Evolutionary conservation across 2,888 invertebrate genomes (phyloP).

Genomic region (Volucella zonaria): DNA sequence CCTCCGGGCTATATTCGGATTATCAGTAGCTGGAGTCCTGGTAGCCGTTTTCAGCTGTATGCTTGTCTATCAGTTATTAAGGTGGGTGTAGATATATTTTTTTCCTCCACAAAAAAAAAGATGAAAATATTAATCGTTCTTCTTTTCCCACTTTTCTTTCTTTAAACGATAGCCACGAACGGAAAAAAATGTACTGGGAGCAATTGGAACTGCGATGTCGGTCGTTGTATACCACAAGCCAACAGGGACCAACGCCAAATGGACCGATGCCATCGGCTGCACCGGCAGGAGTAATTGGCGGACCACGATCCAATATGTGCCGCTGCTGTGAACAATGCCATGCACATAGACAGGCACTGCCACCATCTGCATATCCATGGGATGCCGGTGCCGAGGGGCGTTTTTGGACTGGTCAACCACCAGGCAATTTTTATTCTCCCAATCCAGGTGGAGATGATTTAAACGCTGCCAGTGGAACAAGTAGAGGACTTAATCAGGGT

Average conservation of each 20-base stretch:
- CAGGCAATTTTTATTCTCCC: conserved; percentile 92
- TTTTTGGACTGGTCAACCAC: conserved; percentile 84
- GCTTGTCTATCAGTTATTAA: conserved; percentile 94
- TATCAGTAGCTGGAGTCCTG: conserved; percentile 94
- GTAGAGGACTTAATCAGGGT: conserved; percentile 76
- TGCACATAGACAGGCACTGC: conserved; percentile 84
- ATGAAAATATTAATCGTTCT: conserved; percentile 43
- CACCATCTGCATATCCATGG: conserved; percentile 85
- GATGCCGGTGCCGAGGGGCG: conserved; percentile 83
- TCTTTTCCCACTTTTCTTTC: conserved; percentile 12
- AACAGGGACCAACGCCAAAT: conserved; percentile 78
- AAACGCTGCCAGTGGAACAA: conserved; percentile 78
- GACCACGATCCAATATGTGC: conserved; percentile 82
- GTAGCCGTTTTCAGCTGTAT: conserved; percentile 96
- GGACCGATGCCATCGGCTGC: conserved; percentile 80
- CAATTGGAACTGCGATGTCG: conserved; percentile 93
- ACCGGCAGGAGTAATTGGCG: conserved; percentile 81
- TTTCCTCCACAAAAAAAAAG: conserved; percentile 18
- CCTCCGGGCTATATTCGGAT: conserved; percentile 93
- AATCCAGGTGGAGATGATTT: conserved; percentile 87
- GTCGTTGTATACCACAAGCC: conserved; percentile 86
- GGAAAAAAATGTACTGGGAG: conserved; percentile 97
- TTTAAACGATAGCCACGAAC: conserved; percentile 88
- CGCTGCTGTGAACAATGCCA: conserved; percentile 89
- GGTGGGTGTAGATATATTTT: conserved; percentile 83